Conservation (phyloP, 2,888 invertebrate species). For the Latheticus oryzae region DNA sequence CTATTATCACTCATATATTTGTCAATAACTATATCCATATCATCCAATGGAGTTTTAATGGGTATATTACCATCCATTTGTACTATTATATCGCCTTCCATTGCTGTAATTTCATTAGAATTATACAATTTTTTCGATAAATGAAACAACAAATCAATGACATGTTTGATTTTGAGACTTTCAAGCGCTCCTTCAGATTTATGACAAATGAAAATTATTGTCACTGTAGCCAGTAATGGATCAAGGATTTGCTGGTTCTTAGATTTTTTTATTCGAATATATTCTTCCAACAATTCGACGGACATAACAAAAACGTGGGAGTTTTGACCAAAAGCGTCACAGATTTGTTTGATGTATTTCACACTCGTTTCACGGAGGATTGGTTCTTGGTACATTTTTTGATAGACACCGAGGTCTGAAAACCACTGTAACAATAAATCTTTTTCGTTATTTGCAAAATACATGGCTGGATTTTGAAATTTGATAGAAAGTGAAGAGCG, state of each 20-base stretch:
- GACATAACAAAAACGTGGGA: conserved; percentile 31
- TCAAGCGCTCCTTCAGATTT: conserved; percentile 33
- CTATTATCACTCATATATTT: conserved; percentile 15
- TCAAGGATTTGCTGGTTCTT: conserved; percentile 28
- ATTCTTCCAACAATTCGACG: conserved; percentile 33
- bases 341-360: conserved; percentile 28
- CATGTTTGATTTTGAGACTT: conserved; percentile 19
- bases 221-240: conserved; percentile 22
- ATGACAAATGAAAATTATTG: conserved; percentile 28
- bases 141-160: conserved; percentile 20
- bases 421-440: conserved; percentile 33
- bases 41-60: conserved; percentile 26
- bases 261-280: conserved; percentile 21
- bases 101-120: conserved; percentile 2
- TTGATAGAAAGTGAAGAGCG: too few species aligned
- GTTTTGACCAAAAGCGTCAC: conserved; percentile 29
- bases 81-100: conserved; percentile 32
- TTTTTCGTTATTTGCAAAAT: conserved; percentile 13
- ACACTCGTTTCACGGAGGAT: background rate
- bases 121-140: conserved; percentile 18
- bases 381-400: conserved; percentile 14
- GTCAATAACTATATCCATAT: conserved; percentile 31
- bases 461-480: conserved; percentile 2
- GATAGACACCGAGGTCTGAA: conserved; percentile 6
- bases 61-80: conserved; percentile 23